A percentile compares a stretch with the other conserved stretches of the same genome.
Conservation (phyloP, 2,113 vertebrate genomes). For the Rhinolophus ferrumequinum region DNA sequence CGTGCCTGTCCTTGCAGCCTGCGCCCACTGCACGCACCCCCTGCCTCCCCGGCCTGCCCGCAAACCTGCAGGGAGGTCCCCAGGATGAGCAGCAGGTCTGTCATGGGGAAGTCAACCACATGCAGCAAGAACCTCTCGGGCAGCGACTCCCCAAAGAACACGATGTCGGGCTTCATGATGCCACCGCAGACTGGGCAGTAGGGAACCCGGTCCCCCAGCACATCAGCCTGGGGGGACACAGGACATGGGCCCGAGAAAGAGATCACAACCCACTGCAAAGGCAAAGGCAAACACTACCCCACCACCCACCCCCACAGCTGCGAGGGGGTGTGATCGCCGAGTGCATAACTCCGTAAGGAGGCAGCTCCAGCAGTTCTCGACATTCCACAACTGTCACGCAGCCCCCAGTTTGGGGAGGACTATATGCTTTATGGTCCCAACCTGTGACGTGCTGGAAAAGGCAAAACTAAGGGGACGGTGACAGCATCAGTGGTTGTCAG, state of each 20-base stretch:
- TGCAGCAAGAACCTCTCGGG: conserved; percentile 92
- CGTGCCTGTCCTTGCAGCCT: neutral
- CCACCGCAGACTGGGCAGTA: conserved; percentile 90
- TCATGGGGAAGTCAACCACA: conserved; percentile 91
- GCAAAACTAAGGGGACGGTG: neutral
- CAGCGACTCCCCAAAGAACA: conserved; percentile 96
- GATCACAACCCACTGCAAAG: neutral
- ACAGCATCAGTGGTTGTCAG: neutral
- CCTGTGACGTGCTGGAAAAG: neutral
- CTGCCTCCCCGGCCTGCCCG: neutral
- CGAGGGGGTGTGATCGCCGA: too few species aligned
- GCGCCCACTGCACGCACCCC: fast-evolving
- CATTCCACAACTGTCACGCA: neutral
- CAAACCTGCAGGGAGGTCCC: conserved; percentile 96
- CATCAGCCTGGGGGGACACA: conserved; percentile 84
- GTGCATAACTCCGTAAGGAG: fast-evolving
- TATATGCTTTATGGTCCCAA: neutral
- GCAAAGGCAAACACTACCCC: neutral
- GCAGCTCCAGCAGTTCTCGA: neutral
- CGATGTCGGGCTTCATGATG: conserved; percentile 93
- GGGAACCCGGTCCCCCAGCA: conserved; percentile 90
- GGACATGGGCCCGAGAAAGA: neutral
- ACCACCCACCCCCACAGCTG: too few species aligned
- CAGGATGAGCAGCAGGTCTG: conserved; percentile 94
- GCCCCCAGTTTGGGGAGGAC: neutral